Evolutionary conservation across 2,113 vertebrate genomes (phyloP), one percentile per base, ranked within the genome.

Genomic region (Heliornis fulica): DNA sequence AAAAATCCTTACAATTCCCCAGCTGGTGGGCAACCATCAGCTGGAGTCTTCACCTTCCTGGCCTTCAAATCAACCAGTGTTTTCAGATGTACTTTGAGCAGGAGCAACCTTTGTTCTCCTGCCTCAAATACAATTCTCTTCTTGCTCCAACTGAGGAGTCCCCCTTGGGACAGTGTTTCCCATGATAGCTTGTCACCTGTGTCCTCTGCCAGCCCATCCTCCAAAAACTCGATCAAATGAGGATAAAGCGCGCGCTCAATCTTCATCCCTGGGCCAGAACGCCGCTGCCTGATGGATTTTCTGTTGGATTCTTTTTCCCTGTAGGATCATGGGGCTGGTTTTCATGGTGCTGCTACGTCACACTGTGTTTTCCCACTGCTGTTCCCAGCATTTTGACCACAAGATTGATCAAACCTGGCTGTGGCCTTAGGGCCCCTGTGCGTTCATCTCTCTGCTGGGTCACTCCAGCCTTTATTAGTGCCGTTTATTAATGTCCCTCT

Each of bases 221-320:
- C 0, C 0, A 0, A 74, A 46, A 63, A 13, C 15, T 11, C 56
- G 26, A 5, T 1, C 0, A 46, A 41, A 79, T 20, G 43, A 57
- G 66, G 75, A 85, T 65, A 57, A 50, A 65, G 15, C 34, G 71
- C 50, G 36, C 13, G 36, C 29, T 11, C 2, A 3, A 15, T 53
- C 86, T 78, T 38, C 72, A 77, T 32, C 23, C 32, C 68, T 18
- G 32, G 22, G 60, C 53, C 46, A 32, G 68, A 43, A 38, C 1
- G 0, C 46, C 28, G 51, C 69, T 63, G 34, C 19, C 46, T 53
- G 46, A 10, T 1, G 4, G n/a, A 19, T 66, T 72, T 72, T 36
- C 70, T n/a, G 15, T 1, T 38, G 41, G 19, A 15, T 40, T 78
- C n/a, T n/a, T 54, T 74, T 75, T 32, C 26, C 34, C 80, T 40